phyloP scores from a whole-genome alignment of 2,113 vertebrate genomes.

The Phocoena sinus region DNA sequence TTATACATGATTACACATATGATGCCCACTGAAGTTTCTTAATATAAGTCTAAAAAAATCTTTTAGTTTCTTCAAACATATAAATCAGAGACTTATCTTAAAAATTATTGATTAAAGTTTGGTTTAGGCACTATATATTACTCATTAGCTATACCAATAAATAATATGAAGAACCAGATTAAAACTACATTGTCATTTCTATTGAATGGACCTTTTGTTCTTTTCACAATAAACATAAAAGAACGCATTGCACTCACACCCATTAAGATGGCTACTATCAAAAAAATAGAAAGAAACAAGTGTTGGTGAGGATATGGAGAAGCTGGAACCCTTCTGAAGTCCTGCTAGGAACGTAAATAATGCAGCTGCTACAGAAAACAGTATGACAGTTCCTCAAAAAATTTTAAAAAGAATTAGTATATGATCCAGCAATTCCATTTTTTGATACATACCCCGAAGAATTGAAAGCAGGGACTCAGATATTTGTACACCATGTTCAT shows the following conservation, averaged over 20 bases:
- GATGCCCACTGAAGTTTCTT: not conserved
- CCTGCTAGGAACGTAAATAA: not conserved
- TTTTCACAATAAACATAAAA: slow-evolving; percentile 37
- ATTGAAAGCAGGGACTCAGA: not conserved
- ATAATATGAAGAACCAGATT: slow-evolving; percentile 9
- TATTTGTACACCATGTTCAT: not conserved
- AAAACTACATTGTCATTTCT: slow-evolving; percentile 34
- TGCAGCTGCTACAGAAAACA: not conserved
- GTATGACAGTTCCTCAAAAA: not conserved
- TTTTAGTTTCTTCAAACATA: not conserved
- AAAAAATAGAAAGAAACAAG: not conserved
- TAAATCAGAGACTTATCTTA: not conserved
- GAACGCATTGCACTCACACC: not conserved
- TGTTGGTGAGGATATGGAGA: not conserved
- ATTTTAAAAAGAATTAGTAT: not conserved
- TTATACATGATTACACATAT: not conserved
- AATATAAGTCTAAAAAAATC: not conserved
- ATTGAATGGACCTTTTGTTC: not conserved
- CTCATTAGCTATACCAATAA: not conserved
- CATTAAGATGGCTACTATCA: not conserved
- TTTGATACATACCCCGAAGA: not conserved
- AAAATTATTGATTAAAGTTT: not conserved
- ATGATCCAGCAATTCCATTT: not conserved
- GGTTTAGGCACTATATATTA: not conserved
- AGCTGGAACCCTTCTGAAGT: not conserved